These are phyloP conservation scores for Malurus alboscapulatus DNA, from an alignment of 2,113 vertebrate species.

Conservation along the genomic window DNA sequence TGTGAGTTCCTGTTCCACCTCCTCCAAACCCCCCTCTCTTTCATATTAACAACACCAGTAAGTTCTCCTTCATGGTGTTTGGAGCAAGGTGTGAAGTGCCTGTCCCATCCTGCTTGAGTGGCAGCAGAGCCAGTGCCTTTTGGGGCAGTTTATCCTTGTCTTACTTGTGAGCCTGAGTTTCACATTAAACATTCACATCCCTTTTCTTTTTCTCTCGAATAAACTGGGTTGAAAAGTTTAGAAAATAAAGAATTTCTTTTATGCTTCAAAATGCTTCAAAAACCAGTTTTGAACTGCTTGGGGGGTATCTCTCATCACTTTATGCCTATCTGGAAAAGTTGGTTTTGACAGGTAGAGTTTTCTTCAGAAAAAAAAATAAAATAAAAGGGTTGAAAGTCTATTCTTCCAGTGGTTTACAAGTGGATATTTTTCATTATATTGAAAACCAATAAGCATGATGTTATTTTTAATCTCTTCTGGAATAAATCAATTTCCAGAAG, in stretches of 20 bases:
- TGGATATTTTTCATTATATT: neutral
- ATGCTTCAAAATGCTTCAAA: neutral
- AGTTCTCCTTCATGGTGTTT: neutral
- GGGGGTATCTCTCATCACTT: neutral
- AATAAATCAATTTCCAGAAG: neutral
- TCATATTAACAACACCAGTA: rapidly evolving
- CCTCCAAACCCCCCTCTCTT: neutral
- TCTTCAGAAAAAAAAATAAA: neutral
- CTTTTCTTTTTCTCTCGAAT: neutral
- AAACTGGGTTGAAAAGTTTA: neutral
- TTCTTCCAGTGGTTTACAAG: neutral
- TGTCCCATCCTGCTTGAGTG: neutral
- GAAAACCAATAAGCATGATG: neutral
- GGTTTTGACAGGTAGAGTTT: rapidly evolving
- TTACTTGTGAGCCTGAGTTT: neutral
- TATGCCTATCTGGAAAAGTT: neutral
- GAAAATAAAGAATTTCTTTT: neutral
- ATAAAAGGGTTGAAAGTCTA: neutral
- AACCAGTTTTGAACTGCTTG: neutral
- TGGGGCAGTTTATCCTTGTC: neutral
- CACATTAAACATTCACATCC: neutral
- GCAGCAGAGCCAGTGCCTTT: neutral
- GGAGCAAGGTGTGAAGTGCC: neutral
- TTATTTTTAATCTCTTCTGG: neutral
- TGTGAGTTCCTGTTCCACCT: neutral